Evolutionary conservation across 64 coral and sea anemone species (phyloP), one percentile per base, ranked within the genome.

Genomic region (Actinia tenebrosa): DNA sequence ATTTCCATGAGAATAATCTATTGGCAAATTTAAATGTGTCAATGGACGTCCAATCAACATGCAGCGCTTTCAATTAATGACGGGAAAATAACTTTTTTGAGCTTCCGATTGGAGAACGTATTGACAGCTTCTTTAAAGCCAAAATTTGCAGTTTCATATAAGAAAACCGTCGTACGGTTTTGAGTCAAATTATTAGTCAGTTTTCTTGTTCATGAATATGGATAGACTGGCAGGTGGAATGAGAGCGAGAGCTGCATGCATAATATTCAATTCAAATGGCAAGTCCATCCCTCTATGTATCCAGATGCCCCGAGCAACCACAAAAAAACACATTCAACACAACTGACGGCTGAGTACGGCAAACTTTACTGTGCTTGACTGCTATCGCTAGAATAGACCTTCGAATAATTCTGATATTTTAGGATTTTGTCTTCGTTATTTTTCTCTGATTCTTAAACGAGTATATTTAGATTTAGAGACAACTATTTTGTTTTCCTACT

Each of bases 191-290:
- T 75, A 75, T 11, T 42, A 75, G n/a, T 30, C 14, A 42, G 13
- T 42, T 75, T 1, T 75, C 9, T 6, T 3, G 26, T 13, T 23
- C 25, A 75, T 75, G 69, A 75, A 75, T 75, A 75, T 75, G n/a
- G n/a, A 75, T 75, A 42, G 69, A 25, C 69, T 75, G 42, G 69
- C 69, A 75, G 69, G 69, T 75, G 69, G 69, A 75, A 10, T 30
- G 1, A 30, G 6, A 22, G 9, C 25, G 26, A 89, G 64, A 84
- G 82, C 71, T 37, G 30, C 30, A 37, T 56, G 44, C 58, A 20
- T 84, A 84, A 44, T 69, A 83, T 23, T 53, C 59, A 47, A 68
- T 86, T 19, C 42, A 86, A 44, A 58, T 77, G 64, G 82, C 77
- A 44, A 82, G 81, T 77, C n/a, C 71, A 22, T 30, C 82, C 25